These are phyloP conservation scores for Goniozus legneri DNA, from an alignment of 1,140 invertebrate species.

Conservation along the genomic window DNA sequence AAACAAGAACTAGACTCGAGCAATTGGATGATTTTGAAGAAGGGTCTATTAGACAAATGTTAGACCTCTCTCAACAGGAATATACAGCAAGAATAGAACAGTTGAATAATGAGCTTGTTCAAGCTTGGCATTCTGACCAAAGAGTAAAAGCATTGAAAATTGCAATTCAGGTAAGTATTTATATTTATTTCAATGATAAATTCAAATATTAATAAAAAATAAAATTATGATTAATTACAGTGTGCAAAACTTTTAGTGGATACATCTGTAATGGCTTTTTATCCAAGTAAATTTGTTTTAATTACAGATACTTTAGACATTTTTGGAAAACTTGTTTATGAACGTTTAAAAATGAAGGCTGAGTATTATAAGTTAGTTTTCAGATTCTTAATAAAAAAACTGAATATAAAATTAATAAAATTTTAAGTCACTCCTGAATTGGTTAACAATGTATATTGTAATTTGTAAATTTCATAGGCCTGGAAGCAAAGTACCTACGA, in stretches of 20 bases:
- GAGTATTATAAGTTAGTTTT: constrained; percentile 59
- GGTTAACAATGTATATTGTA: too few species aligned
- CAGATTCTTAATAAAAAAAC: constrained; percentile 11
- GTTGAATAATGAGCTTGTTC: constrained; percentile 82
- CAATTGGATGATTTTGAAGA: constrained; percentile 95
- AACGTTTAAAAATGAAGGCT: constrained; percentile 79
- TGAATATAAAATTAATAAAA: constrained; percentile 2
- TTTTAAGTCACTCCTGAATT: constrained; percentile 11
- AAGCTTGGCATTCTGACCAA: constrained; percentile 91
- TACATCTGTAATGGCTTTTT: constrained; percentile 86
- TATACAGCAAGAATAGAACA: constrained; percentile 85
- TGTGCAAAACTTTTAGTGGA: constrained; percentile 91
- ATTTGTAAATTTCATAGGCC: constrained; percentile 36
- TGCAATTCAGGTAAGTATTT: constrained; percentile 70
- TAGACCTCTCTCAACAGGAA: constrained; percentile 88
- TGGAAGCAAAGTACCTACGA: constrained; percentile 53
- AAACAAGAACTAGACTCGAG: constrained; percentile 86
- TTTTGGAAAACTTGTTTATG: constrained; percentile 90
- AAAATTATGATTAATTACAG: constrained; percentile 52
- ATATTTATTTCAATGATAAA: constrained; percentile 3
- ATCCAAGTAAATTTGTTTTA: constrained; percentile 96
- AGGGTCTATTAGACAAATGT: constrained; percentile 79
- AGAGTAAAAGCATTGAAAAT: constrained; percentile 95
- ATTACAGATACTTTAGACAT: constrained; percentile 94
- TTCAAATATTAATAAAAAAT: constrained; percentile 8